phyloP scores from a whole-genome alignment of 2,888 invertebrate genomes.

The Cheilosia impressa region DNA sequence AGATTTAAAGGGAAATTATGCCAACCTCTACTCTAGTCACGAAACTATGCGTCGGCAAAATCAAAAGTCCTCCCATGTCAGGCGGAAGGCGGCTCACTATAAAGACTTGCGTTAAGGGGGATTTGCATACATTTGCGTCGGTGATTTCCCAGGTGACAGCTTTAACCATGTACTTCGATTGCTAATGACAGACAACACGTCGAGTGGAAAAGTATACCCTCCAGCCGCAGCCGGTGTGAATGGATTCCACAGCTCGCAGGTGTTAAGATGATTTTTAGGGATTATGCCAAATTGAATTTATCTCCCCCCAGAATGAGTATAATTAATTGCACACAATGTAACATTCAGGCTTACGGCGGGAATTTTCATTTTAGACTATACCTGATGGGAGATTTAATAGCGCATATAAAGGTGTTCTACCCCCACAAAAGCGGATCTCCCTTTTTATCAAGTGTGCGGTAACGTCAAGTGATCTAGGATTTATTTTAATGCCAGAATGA shows the following conservation, averaged over 20 bases:
- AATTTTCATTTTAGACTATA: conserved; percentile 19
- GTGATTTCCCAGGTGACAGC: conserved; percentile 1
- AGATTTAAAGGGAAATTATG: too few species aligned
- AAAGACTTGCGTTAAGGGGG: too few species aligned
- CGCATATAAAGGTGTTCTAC: not conserved
- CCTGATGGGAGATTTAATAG: conserved; percentile 16
- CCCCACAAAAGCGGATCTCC: not conserved
- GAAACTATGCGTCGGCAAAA: too few species aligned
- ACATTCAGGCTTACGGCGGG: conserved; percentile 5
- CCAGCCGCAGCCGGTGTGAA: conserved; percentile 2
- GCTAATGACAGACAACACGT: conserved; percentile 17
- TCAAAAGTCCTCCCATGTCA: too few species aligned
- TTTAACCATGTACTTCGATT: conserved; percentile 24
- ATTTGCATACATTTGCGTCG: not conserved
- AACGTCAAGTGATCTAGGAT: conserved; percentile 20
- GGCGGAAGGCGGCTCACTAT: too few species aligned
- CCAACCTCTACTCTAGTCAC: too few species aligned
- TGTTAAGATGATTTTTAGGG: conserved; percentile 44
- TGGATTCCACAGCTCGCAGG: conserved; percentile 18
- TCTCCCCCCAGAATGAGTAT: conserved; percentile 41
- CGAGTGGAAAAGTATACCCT: not conserved
- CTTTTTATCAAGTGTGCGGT: not conserved
- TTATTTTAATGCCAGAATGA: conserved; percentile 26
- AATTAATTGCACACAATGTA: conserved; percentile 47
- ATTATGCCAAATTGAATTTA: conserved; percentile 65